Evolutionary conservation across 2,113 vertebrate genomes (phyloP).

Genomic region (Sturnus vulgaris): DNA sequence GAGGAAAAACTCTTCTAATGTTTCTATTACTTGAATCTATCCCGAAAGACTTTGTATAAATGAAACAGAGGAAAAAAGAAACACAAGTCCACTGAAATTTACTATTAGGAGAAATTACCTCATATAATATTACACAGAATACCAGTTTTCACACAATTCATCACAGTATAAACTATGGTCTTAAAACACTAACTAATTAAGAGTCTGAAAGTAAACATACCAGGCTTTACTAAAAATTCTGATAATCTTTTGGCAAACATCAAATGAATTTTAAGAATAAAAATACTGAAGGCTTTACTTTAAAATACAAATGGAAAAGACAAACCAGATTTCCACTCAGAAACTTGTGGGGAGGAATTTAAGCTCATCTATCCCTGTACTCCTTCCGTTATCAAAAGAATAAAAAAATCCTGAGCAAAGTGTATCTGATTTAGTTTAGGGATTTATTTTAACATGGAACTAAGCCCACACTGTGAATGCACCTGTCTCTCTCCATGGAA

Average conservation of each 20-base stretch:
- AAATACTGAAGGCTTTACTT: not conserved
- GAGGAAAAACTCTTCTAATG: not conserved
- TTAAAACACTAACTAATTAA: constrained; percentile 19
- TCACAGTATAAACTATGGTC: not conserved
- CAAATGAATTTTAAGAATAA: not conserved
- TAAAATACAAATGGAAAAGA: not conserved
- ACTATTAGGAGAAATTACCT: constrained; percentile 6
- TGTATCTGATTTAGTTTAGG: not conserved
- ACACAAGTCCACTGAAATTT: not conserved
- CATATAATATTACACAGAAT: not conserved
- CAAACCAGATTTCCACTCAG: not conserved
- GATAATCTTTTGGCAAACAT: not conserved
- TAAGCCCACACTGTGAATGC: not conserved
- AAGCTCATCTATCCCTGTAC: not conserved
- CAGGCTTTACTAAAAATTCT: not conserved
- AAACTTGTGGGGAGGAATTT: not conserved
- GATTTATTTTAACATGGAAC: not conserved
- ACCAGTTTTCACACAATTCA: not conserved
- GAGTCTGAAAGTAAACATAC: not conserved
- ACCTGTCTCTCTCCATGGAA: not conserved
- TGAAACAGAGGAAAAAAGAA: not conserved
- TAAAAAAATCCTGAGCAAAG: not conserved
- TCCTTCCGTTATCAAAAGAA: not conserved
- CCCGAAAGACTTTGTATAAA: not conserved
- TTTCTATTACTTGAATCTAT: constrained; percentile 5